Base-by-base conservation (phyloP, 2,888 invertebrate species). In the Stenoptilia bipunctidactyla region DNA sequence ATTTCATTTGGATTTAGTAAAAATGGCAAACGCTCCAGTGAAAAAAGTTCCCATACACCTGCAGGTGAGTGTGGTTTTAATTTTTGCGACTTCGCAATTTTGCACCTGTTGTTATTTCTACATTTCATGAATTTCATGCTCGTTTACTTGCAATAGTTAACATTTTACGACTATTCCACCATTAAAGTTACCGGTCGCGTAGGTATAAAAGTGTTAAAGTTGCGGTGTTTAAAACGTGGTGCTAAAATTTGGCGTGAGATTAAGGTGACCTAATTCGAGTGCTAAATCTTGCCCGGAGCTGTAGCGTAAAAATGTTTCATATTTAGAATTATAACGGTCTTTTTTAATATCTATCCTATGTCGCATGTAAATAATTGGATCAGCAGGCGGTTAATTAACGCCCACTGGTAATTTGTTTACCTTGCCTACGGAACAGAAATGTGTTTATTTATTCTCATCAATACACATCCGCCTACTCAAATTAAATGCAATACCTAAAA, bases 41-140 rank as follows among this genome's bases (percentile, higher is more conserved):
- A 96, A 96, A 82, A 96, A 97, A 85, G 95, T 96, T 45, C 96
- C 96, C 44, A 95, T 97, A 68, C 96, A 97, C 82, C 86, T 94
- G 64, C 94, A 95, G 90, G 92, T 96, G 79, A 88, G 85, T 34
- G 45, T 49, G 49, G 48, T 40, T 25, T 30, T 30, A 2, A n/a
- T 30, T 9, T 30, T 30, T n/a, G 30, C 12, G 3, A 30, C 30
- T 20, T 20, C 20, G 20, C 20, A 20, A 38, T 38, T n/a, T 46
- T 15, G 42, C 64, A 75, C 68, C 70, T 75, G 74, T 75, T 75
- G 69, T 68, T 69, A 42, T 40, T 38, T 8, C 63, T 58, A 5
- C 8, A 8, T 20, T 20, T 20, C 20, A 20, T 20, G n/a, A n/a
- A n/a, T n/a, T n/a, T n/a, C n/a, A n/a, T n/a, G n/a, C n/a, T n/a